These are phyloP conservation scores for Xestoiulus laeticollis DNA, from an alignment of 2,888 invertebrate genomes.

Conservation along the genomic window DNA sequence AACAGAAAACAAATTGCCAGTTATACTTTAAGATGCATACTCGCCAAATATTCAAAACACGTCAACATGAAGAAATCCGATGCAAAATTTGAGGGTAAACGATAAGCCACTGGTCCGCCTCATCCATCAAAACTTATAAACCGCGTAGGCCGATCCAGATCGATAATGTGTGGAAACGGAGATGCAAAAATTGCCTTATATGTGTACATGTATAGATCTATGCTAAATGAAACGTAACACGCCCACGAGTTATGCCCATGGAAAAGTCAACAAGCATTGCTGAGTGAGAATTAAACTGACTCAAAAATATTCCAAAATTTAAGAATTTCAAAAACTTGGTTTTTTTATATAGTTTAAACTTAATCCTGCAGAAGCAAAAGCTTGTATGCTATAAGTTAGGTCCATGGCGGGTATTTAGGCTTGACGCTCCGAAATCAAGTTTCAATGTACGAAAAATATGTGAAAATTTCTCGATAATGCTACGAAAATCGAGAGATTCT, in stretches of 20 bases:
- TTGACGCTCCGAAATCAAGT: not conserved
- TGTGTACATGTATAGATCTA: not conserved
- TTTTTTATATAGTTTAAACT: too few relatives aligned
- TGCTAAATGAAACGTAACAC: not conserved
- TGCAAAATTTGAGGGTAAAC: conserved; percentile 26
- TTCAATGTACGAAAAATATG: not conserved
- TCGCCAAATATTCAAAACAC: not conserved
- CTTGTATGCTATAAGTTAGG: too few relatives aligned
- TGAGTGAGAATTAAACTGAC: not conserved
- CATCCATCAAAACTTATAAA: conserved; percentile 26
- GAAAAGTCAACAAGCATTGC: too few relatives aligned
- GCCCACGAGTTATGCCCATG: not conserved
- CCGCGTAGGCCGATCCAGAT: not conserved
- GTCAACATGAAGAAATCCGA: not conserved
- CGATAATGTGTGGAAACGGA: not conserved
- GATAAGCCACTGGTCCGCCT: conserved; percentile 26
- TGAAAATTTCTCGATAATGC: too few relatives aligned
- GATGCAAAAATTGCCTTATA: not conserved
- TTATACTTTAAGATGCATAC: not conserved
- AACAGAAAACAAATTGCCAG: not conserved
- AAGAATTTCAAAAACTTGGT: not conserved
- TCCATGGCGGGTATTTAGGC: not conserved
- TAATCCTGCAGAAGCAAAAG: too few relatives aligned
- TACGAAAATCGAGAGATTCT: too few relatives aligned
- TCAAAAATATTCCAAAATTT: not conserved